Base-by-base conservation (phyloP, 2,113 vertebrate species). In the Equus quagga region DNA sequence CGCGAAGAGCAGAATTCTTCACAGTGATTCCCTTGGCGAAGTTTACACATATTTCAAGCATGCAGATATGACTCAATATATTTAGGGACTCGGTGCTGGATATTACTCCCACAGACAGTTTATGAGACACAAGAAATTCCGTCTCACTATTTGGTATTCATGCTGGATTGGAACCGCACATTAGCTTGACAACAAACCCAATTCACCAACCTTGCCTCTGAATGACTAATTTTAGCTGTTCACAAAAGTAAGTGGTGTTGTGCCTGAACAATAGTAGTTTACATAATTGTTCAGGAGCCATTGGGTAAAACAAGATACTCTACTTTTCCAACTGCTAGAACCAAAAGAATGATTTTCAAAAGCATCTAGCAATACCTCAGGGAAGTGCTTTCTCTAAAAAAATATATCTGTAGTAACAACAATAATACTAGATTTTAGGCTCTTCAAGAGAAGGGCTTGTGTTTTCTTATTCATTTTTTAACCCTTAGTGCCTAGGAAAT, bases 101-200 rank as follows among this genome's bases (percentile, higher is more conserved):
- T 86, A 75, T 86, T 26, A 81, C 13, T 93, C 73, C 87, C 67
- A 75, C 49, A 67, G 65, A 94, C 75, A 64, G 41, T 82, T 92
- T 91, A 82, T 79, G 19, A 97, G 84, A 82, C 41, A 33, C 51
- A 44, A 91, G 90, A 83, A 67, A 86, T 78, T 85, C n/a, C 83
- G 12, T 44, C 65, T 89, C 13, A 58, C 90, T 73, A 0, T 36
- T 96, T 90, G 73, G 44, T 80, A 89, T 83, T 82, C 69, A 65
- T 64, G 15, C 69, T 79, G 73, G 41, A 28, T 78, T 81, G n/a
- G n/a, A 69, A 82, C 11, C 14, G 6, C 36, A 85, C 58, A 80
- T 91, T 94, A 87, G 49, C 62, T 79, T 73, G 46, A 89, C 31
- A 92, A 73, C 84, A 87, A 82, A 89, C 4, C 14, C 51, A 80